Evolutionary conservation across 2,888 invertebrate genomes (phyloP), one percentile per base, ranked within the genome.

Genomic region (Leptinotarsa rubiginosa): DNA sequence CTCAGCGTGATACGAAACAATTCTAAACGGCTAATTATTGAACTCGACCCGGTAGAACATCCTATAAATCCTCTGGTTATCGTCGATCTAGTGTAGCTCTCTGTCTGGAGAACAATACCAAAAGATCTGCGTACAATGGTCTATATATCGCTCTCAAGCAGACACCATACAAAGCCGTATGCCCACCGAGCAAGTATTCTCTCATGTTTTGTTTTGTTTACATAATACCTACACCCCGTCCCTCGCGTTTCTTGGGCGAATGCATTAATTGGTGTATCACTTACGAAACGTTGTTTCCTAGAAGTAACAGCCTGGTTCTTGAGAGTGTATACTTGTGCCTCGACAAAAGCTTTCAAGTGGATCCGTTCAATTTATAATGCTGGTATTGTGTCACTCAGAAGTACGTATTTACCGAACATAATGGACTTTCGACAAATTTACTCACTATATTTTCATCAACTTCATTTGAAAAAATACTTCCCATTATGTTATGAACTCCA

Each of bases 41-140:
- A 69, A 75, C 69, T 73, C 67, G 69, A 75, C 75, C 75, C 65
- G 70, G 49, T 70, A 73, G 56, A 73, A 64, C 70, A 70, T 67
- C 66, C 81, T 81, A 83, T 86, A 86, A 85, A 86, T 85, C 82
- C 78, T 80, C 56, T 75, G 66, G 78, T 82, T 82, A 73, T 70
- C 85, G 81, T 70, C 78, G 80, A 84, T 83, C 83, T 83, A 81
- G 74, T 78, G 82, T 78, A 75, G 79, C 72, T 78, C 47, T 54
- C 22, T 54, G 79, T 79, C 79, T 76, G 78, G 75, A 80, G 83
- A 83, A 85, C 85, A 85, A 85, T 85, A 83, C 82, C 79, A 74
- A 79, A 77, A 80, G 82, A 84, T 85, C 84, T 84, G 81, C 84
- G 83, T 83, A 85, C 85, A 85, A 84, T 85, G 77, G 83, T 82